A percentile compares a stretch with the other conserved stretches of the same genome.
phyloP scores from a whole-genome alignment of 1,140 invertebrate genomes.

The Oedothorax gibbosus region DNA sequence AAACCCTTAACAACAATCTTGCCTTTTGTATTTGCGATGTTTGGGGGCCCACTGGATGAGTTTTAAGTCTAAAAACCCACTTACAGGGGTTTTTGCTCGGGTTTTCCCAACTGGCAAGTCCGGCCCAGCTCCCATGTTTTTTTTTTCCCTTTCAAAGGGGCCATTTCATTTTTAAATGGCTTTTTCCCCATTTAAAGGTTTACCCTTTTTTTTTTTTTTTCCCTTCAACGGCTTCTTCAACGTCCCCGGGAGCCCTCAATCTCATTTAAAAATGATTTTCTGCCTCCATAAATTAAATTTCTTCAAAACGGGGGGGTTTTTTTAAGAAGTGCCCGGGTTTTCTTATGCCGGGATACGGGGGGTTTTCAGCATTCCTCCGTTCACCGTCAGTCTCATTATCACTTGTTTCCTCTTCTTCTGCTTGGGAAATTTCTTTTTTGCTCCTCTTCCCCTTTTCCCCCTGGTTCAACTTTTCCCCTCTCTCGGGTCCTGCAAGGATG shows the following conservation, averaged over 20 bases:
- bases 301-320: slow-evolving; percentile 9
- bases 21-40: slow-evolving; percentile 40
- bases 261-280: not conserved
- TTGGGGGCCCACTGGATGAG: slow-evolving; percentile 45
- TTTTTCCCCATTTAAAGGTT: slow-evolving; percentile 25
- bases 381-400: not conserved
- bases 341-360: not conserved
- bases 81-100: slow-evolving; percentile 58
- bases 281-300: slow-evolving; percentile 4
- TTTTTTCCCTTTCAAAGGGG: slow-evolving; percentile 43
- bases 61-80: slow-evolving; percentile 50
- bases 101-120: slow-evolving; percentile 26
- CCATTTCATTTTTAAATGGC: slow-evolving; percentile 55
- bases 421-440: not conserved
- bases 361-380: not conserved
- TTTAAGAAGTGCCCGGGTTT: not conserved
- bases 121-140: slow-evolving; percentile 36
- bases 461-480: not conserved
- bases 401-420: not conserved
- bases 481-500: no score
- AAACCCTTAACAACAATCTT: slow-evolving; percentile 58
- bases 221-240: slow-evolving; percentile 25
- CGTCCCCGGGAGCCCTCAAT: not conserved
- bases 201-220: no score
- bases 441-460: not conserved